phyloP scores from a whole-genome alignment of 2,797 vertebrate species.

The Calcarius lapponicus region DNA sequence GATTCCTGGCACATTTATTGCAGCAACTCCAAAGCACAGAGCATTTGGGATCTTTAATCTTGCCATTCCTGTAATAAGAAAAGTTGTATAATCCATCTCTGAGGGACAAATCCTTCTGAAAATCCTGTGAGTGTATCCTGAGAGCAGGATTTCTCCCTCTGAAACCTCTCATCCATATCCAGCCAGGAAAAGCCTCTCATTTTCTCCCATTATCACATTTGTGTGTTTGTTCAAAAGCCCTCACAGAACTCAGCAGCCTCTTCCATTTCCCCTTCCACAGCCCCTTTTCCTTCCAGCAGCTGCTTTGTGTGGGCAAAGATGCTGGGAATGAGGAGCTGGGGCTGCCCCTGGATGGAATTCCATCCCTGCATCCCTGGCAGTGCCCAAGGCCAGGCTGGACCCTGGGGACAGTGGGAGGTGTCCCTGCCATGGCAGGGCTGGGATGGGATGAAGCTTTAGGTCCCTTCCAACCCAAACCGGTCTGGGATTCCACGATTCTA shows the following conservation, averaged over 20 bases:
- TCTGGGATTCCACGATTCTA: background rate
- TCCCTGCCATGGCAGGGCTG: background rate
- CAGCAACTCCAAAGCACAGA: background rate
- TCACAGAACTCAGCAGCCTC: background rate
- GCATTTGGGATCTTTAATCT: slow-evolving; percentile 38
- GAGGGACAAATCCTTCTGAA: slow-evolving; percentile 32
- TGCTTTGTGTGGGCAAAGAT: background rate
- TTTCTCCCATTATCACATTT: background rate
- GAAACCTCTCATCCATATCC: background rate
- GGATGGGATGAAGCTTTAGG: accelerated
- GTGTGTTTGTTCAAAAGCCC: background rate
- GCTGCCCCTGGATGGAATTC: background rate
- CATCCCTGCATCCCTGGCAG: background rate
- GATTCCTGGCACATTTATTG: slow-evolving; percentile 26
- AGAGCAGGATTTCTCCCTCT: background rate
- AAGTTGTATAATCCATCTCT: slow-evolving; percentile 28
- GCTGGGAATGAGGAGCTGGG: background rate
- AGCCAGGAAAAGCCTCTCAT: slow-evolving; percentile 7
- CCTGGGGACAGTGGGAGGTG: background rate
- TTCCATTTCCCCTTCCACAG: background rate
- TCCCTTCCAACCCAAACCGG: accelerated
- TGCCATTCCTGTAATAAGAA: slow-evolving; percentile 27
- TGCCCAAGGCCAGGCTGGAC: background rate
- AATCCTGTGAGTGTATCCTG: background rate
- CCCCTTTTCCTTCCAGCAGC: background rate